Evolutionary conservation across 2,797 vertebrate genomes (phyloP), one percentile per base, ranked within the genome.

Genomic region (Cirrhinus mrigala): DNA sequence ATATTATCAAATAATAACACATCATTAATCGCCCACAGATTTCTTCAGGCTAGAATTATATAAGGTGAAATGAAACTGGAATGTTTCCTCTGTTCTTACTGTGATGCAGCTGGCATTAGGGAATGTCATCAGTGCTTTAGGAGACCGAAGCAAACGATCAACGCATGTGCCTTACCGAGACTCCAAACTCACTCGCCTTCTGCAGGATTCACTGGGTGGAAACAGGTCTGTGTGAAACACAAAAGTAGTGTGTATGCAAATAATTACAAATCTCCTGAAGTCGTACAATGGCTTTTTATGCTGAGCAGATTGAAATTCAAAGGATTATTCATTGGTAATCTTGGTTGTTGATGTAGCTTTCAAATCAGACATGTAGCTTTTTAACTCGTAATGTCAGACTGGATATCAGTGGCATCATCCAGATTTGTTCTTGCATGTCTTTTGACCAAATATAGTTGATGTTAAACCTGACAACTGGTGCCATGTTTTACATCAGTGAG

Each of bases 151-250:
- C 94, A 0, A 96, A 96, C 0, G 73, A 22, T 75, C 73, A 12
- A 54, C 73, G 11, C 98, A 99, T 0, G 96, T 99, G 88, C 98
- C 98, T 33, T 99, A 99, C 93, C 94, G 98, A 10, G 98, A 99
- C 95, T 99, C 98, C 89, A 99, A 99, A 92, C 97, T 99, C 87
- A 99, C 98, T 3, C 96, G 98, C 15, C 95, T 99, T 74, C 95
- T 99, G 20, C 98, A 99, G 93, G 98, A 99, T 91, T 99, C 98
- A 0, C 95, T 99, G 0, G 98, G 98, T 22, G 98, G 98, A 79
- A 99, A 99, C 96, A 99, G 98, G 98, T 99, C 27, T 14, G 73
- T 0, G 18, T 12, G 0, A 33, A 33, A 37, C 33, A 37, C 33
- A 37, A 37, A 37, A 37, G 33, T 37, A 37, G 33, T 37, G 5